These are phyloP conservation scores for Andrena praecox DNA, from an alignment of 2,888 invertebrate genomes.

Conservation along the genomic window DNA sequence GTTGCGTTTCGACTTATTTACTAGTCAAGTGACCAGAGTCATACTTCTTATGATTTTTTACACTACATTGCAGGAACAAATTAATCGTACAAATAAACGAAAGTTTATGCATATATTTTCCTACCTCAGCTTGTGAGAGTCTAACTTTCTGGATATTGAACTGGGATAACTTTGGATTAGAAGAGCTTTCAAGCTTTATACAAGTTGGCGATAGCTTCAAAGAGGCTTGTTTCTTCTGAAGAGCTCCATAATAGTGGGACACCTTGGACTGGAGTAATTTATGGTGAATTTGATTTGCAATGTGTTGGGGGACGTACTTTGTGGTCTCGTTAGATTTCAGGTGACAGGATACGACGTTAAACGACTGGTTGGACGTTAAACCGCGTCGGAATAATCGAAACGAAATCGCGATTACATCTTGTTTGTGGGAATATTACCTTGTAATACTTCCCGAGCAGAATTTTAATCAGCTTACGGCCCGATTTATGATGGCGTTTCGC, in stretches of 20 bases:
- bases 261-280: neutral
- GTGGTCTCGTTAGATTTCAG: neutral
- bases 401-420: conserved; percentile 45
- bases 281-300: neutral
- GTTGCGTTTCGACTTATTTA: no score
- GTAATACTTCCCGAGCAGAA: conserved; percentile 32
- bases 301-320: neutral
- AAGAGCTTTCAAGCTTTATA: neutral
- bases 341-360: neutral
- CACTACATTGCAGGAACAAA: no score
- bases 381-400: conserved; percentile 45
- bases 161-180: neutral
- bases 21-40: no score
- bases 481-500: conserved; percentile 52
- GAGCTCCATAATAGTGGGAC: neutral
- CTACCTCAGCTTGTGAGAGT: no score
- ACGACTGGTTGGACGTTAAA: conserved; percentile 6
- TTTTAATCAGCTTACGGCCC: conserved; percentile 59
- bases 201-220: neutral
- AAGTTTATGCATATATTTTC: no score
- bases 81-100: no score
- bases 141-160: neutral
- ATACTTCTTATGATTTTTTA: no score
- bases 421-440: conserved; percentile 38
- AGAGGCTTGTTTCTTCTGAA: neutral